These are phyloP conservation scores for Maccullochella peelii DNA, from an alignment of 2,113 vertebrate genomes.

Conservation along the genomic window DNA sequence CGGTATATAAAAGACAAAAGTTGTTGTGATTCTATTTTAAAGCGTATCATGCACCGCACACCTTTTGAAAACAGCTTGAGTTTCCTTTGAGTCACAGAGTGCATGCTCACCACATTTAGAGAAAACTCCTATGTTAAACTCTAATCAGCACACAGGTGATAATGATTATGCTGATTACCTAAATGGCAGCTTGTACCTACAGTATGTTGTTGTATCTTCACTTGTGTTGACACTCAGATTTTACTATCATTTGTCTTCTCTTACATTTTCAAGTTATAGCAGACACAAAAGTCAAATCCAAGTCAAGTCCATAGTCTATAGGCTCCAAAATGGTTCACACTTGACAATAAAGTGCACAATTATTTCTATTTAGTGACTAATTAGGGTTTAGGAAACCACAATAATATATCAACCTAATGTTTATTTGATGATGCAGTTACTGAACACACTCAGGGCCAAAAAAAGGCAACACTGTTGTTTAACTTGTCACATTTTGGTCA, in stretches of 20 bases:
- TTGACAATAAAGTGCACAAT: too few relatives aligned
- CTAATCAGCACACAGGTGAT: conserved; percentile 25
- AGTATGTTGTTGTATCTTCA: conserved; percentile 7
- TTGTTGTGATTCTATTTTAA: neutral
- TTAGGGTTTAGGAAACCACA: too few relatives aligned
- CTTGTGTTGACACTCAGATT: neutral
- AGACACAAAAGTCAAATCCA: neutral
- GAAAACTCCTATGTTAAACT: neutral
- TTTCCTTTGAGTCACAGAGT: neutral
- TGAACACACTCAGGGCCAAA: too few relatives aligned
- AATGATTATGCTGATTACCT: conserved; percentile 12
- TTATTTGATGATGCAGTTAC: too few relatives aligned
- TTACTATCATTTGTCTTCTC: neutral
- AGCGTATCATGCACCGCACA: neutral
- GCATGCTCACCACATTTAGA: conserved; percentile 6
- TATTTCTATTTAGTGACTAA: too few relatives aligned
- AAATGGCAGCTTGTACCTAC: neutral
- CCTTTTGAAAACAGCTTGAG: conserved; percentile 9
- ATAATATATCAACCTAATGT: too few relatives aligned
- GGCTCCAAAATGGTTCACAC: too few relatives aligned
- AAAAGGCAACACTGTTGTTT: too few relatives aligned
- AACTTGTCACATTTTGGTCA: too few relatives aligned
- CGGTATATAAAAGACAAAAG: neutral
- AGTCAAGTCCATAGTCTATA: too few relatives aligned
- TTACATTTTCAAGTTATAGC: neutral